phyloP scores from a whole-genome alignment of 1,140 invertebrate genomes.

The Meloidogyne hapla region DNA sequence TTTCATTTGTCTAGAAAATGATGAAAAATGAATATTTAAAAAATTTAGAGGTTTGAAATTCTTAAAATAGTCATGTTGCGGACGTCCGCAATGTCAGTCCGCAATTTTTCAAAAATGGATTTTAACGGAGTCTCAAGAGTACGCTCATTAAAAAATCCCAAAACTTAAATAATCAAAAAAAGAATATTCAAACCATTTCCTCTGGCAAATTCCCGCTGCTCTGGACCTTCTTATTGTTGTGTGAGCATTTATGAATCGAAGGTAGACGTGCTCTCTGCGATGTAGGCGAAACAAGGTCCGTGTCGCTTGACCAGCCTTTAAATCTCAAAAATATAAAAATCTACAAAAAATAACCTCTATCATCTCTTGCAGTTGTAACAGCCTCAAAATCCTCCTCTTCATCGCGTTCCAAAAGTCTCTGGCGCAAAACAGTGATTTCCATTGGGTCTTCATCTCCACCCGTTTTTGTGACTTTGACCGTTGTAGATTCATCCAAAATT shows the following conservation, averaged over 20 bases:
- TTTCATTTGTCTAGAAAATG: slow-evolving; percentile 1
- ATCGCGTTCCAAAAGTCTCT: slow-evolving; percentile 26
- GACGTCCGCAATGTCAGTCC: too few species aligned
- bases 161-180: too few species aligned
- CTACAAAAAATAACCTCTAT: background rate
- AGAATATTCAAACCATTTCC: background rate
- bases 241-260: slow-evolving; percentile 28
- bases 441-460: slow-evolving; percentile 40
- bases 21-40: too few species aligned
- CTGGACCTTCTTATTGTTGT: slow-evolving; percentile 19
- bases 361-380: background rate
- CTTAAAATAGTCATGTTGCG: too few species aligned
- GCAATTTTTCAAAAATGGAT: too few species aligned
- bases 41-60: too few species aligned
- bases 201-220: slow-evolving; percentile 2
- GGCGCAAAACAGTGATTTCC: slow-evolving; percentile 45
- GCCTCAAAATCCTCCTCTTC: slow-evolving; percentile 38
- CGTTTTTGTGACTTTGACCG: slow-evolving; percentile 47
- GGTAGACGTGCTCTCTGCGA: slow-evolving; percentile 17
- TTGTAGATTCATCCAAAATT: slow-evolving; percentile 51
- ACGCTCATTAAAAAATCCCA: too few species aligned
- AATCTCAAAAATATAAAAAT: background rate
- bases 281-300: slow-evolving; percentile 30
- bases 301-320: slow-evolving; percentile 46
- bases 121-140: too few species aligned